phyloP scores from a whole-genome alignment of 2,888 invertebrate genomes.

The Sussaba pulchella region DNA sequence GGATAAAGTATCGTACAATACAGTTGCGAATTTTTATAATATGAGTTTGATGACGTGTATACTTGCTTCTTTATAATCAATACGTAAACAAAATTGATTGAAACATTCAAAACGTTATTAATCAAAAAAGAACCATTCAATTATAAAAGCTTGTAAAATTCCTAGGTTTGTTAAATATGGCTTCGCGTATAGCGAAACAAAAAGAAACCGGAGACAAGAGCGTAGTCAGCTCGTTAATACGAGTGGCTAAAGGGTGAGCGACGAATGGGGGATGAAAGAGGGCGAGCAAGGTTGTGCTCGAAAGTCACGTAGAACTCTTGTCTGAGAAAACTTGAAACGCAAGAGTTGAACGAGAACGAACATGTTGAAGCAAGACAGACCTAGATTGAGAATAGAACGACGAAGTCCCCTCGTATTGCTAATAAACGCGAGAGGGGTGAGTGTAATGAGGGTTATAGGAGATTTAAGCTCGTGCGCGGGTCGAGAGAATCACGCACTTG shows the following conservation, averaged over 20 bases:
- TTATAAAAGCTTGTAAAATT: not conserved
- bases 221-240: slow-evolving; percentile 27
- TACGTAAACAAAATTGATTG: too few relatives aligned
- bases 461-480: slow-evolving; percentile 29
- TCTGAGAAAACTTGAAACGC: not conserved
- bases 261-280: slow-evolving; percentile 12
- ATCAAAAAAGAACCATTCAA: not conserved
- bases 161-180: not conserved
- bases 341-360: slow-evolving; percentile 43
- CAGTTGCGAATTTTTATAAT: not conserved
- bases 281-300: slow-evolving; percentile 13
- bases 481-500: slow-evolving; percentile 41
- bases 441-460: slow-evolving; percentile 42
- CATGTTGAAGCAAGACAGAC: slow-evolving; percentile 12
- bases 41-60: not conserved
- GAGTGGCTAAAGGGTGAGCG: slow-evolving; percentile 12
- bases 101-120: not conserved
- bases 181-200: not conserved
- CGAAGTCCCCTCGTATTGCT: slow-evolving; percentile 41
- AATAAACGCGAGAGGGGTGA: slow-evolving; percentile 52
- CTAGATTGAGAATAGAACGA: slow-evolving; percentile 6
- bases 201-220: not conserved
- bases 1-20: not conserved
- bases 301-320: slow-evolving; percentile 57
- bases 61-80: too few relatives aligned